These are phyloP conservation scores for Flabesymbios commensalis DNA, from an alignment of 2,888 invertebrate species.

Conservation along the genomic window DNA sequence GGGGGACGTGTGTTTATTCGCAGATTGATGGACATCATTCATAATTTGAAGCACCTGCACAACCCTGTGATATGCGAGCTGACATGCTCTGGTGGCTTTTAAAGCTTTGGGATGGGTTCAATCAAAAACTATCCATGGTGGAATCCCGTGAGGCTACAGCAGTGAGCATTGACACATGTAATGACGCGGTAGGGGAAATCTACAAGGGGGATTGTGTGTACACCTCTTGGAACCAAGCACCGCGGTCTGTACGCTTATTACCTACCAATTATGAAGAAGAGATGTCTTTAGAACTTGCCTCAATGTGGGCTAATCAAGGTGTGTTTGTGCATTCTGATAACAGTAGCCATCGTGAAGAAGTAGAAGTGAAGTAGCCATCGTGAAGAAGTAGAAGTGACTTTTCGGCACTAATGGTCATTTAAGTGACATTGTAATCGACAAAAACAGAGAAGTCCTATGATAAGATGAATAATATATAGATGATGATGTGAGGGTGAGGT, in stretches of 20 bases:
- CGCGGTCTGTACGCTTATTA: not conserved
- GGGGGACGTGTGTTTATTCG: not conserved
- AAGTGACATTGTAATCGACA: too few relatives aligned
- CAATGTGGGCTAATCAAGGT: not conserved
- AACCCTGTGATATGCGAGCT: not conserved
- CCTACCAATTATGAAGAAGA: constrained; percentile 6
- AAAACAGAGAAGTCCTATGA: too few relatives aligned
- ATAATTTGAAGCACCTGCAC: not conserved
- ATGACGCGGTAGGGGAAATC: not conserved
- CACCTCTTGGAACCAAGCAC: not conserved
- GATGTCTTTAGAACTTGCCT: not conserved
- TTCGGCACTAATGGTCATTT: too few relatives aligned
- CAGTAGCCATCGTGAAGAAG: not conserved
- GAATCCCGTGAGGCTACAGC: not conserved
- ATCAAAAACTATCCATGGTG: not conserved
- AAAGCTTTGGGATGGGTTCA: not conserved
- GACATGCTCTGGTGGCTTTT: constrained; percentile 7
- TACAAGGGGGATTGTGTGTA: not conserved
- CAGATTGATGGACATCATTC: not conserved
- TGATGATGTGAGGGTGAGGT: too few relatives aligned
- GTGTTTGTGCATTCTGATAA: constrained; percentile 5
- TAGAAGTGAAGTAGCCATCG: too few relatives aligned
- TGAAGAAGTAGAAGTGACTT: too few relatives aligned
- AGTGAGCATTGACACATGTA: not conserved
- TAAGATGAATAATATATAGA: too few relatives aligned